Evolutionary conservation across 92 coral and sea anemone genomes (phyloP).

Genomic region (Parazoanthus atlanticus): DNA sequence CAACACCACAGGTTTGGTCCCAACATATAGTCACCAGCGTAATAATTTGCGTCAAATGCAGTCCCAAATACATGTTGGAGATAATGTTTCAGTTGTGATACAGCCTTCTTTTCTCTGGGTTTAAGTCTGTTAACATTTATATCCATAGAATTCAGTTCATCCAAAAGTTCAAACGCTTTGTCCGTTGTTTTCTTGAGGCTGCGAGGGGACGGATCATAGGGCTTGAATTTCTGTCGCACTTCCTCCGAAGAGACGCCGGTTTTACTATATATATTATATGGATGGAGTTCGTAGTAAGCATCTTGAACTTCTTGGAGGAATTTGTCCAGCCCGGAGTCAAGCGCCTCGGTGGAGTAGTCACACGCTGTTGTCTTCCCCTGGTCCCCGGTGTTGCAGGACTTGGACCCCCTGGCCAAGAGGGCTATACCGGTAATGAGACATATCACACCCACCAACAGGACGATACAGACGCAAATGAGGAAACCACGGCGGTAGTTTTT

Average conservation of each 20-base stretch:
- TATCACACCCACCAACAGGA: constrained; percentile 45
- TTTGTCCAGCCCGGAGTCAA: constrained; percentile 63
- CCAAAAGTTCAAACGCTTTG: constrained; percentile 57
- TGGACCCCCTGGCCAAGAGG: constrained; percentile 6
- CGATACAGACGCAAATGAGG: constrained; percentile 30
- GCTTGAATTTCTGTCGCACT: constrained; percentile 56
- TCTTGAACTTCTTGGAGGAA: constrained; percentile 75
- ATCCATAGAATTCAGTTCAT: constrained; percentile 47
- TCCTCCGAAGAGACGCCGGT: constrained; percentile 58
- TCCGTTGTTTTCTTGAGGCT: constrained; percentile 68
- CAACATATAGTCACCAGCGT: constrained; percentile 78
- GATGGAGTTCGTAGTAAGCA: constrained; percentile 68
- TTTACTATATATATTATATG: constrained; percentile 57
- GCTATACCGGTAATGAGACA: constrained; percentile 28
- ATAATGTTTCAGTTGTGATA: constrained; percentile 73
- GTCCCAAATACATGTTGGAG: constrained; percentile 57
- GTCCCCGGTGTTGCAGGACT: no score
- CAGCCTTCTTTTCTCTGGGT: constrained; percentile 78
- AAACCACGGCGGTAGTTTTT: constrained; percentile 3
- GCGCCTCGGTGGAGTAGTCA: constrained; percentile 70
- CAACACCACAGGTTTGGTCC: constrained; percentile 83
- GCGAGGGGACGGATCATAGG: constrained; percentile 72
- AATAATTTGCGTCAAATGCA: constrained; percentile 73
- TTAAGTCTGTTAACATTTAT: constrained; percentile 58
- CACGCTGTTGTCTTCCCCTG: constrained; percentile 19